Evolutionary conservation across 2,113 vertebrate genomes (phyloP), one percentile per base, ranked within the genome.

Genomic region (Microtus montanus): DNA sequence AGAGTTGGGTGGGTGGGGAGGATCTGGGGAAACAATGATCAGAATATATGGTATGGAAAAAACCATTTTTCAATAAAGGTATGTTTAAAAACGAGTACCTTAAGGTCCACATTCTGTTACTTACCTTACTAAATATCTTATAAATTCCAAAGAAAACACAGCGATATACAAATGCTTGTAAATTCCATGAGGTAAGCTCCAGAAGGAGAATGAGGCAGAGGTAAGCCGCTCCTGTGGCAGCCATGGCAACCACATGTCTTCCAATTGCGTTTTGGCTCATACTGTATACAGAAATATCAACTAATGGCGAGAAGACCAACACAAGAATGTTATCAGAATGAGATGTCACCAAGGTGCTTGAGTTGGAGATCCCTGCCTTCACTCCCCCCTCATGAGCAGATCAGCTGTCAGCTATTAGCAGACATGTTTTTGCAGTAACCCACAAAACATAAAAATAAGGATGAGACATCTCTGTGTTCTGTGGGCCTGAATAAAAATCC

Each of bases 201-300:
- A 99, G 98, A 97, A 99, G 96, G 82, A 99, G 99, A 95, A 99
- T 98, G 80, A 99, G 97, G 58, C 98, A 47, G 24, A 99, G 97
- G 97, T 98, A 99, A 89, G 98, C 95, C 1, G 98, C 79, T 5
- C 99, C 99, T 97, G 99, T 98, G 91, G 98, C 7, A 0, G 98
- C 97, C 98, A 99, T 98, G 91, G 99, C 98, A 93, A 98, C 98
- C 28, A 99, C 95, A 94, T 99, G 99, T 41, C 98, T 98, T 7
- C 99, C 99, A 0, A 99, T 98, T 1, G 99, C 99, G 0, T 98
- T 99, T 1, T 95, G 97, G 3, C 98, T 97, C 99, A 99, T 99
- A 24, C 99, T 99, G 93, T 99, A 99, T 98, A 99, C 99, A 97
- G 99, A 98, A 79, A 73, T 58, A 93, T 99, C 19, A 24, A 0